Conservation (phyloP, 2,113 vertebrate genomes). For the Tautogolabrus adspersus region DNA sequence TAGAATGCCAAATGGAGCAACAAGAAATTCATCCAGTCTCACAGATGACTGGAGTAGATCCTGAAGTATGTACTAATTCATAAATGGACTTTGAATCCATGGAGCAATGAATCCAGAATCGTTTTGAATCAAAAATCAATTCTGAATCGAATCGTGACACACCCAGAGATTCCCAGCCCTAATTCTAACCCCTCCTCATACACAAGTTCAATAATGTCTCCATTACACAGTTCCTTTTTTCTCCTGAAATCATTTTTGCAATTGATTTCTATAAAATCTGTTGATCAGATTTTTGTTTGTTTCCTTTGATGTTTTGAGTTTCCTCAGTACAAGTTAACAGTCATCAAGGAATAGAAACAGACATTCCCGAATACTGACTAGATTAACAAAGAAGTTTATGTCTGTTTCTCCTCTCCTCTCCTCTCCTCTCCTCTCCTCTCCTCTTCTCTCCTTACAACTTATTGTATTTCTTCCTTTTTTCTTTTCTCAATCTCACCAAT, state of each 20-base stretch:
- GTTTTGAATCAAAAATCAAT: no score
- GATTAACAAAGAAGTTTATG: constrained; percentile 31
- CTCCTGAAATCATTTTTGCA: background rate
- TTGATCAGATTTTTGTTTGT: background rate
- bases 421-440: constrained; percentile 3
- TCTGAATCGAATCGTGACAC: no score
- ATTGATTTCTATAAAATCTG: background rate
- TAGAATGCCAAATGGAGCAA: no score
- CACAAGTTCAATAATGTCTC: background rate
- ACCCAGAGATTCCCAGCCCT: no score
- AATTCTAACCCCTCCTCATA: background rate
- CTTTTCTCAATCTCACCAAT: constrained; percentile 26
- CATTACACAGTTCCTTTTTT: background rate
- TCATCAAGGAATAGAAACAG: constrained; percentile 8
- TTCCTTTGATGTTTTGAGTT: constrained; percentile 2
- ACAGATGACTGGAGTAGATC: no score
- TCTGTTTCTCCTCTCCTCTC: constrained; percentile 28
- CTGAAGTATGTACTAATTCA: no score
- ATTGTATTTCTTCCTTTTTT: constrained; percentile 3
- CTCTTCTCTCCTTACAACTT: constrained; percentile 4
- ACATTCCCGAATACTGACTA: constrained; percentile 13
- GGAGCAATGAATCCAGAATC: no score
- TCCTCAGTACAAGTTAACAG: background rate
- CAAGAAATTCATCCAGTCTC: no score
- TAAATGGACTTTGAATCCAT: no score